phyloP scores from a whole-genome alignment of 1,140 invertebrate species.

The Druon quercuslanigerum region DNA sequence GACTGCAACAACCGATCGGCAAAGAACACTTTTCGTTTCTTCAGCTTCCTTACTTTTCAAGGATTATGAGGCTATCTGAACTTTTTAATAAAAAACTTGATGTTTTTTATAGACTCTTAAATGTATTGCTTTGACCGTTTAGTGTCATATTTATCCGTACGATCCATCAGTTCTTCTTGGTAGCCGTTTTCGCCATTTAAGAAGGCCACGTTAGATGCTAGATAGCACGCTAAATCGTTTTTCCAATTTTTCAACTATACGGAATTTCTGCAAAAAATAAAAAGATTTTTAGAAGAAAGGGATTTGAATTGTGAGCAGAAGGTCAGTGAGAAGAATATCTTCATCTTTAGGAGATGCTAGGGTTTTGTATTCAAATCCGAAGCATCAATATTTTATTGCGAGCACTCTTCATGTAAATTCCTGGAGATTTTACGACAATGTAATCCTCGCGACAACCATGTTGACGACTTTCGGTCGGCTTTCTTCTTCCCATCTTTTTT shows the following conservation, averaged over 20 bases:
- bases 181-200: not conserved
- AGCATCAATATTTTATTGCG: conserved; percentile 65
- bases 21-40: conserved; percentile 36
- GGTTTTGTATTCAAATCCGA: conserved; percentile 48
- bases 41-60: conserved; percentile 33
- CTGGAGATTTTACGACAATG: conserved; percentile 70
- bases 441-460: conserved; percentile 64
- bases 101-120: not conserved
- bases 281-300: not conserved
- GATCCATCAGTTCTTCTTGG: not conserved
- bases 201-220: no score
- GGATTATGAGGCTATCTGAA: not conserved
- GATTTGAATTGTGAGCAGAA: conserved; percentile 15
- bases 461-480: conserved; percentile 45
- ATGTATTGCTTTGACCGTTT: no score
- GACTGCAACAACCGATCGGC: conserved; percentile 46
- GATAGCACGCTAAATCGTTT: no score
- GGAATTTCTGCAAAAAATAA: not conserved
- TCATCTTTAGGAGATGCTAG: conserved; percentile 1
- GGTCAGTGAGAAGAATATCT: conserved; percentile 45
- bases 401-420: conserved; percentile 66
- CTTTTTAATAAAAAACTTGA: not conserved
- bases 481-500: conserved; percentile 37
- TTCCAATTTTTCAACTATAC: no score
- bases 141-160: not conserved